phyloP scores from a whole-genome alignment of 2,888 invertebrate genomes.

The Drosophila vallismaia region DNA sequence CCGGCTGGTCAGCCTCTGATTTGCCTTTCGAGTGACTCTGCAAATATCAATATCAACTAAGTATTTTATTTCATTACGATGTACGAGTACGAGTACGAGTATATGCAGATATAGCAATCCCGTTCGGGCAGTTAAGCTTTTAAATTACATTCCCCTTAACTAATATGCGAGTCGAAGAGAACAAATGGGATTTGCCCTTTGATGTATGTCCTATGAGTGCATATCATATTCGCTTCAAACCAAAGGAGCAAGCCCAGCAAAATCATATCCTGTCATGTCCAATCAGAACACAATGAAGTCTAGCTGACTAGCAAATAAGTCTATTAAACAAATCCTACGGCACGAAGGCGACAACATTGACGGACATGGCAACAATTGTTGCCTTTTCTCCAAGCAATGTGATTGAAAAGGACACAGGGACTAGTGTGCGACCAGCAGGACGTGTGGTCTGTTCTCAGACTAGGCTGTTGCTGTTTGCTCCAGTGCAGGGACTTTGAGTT shows the following conservation, averaged over 20 bases:
- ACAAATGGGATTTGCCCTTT: slow-evolving; percentile 12
- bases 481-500: neutral
- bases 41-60: slow-evolving; percentile 21
- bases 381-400: slow-evolving; percentile 28
- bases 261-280: slow-evolving; percentile 56
- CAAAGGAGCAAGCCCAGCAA: slow-evolving; percentile 28
- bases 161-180: slow-evolving; percentile 4
- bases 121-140: slow-evolving; percentile 25
- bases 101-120: slow-evolving; percentile 14
- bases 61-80: slow-evolving; percentile 7
- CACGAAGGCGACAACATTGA: slow-evolving; percentile 1
- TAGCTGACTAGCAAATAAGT: slow-evolving; percentile 43
- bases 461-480: slow-evolving; percentile 21
- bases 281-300: slow-evolving; percentile 59
- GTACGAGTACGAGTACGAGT: neutral
- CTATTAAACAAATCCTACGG: slow-evolving; percentile 54
- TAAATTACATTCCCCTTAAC: slow-evolving; percentile 32
- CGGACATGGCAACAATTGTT: slow-evolving; percentile 47
- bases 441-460: slow-evolving; percentile 22
- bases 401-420: slow-evolving; percentile 39
- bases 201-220: slow-evolving; percentile 12
- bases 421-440: slow-evolving; percentile 9
- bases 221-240: slow-evolving; percentile 8
- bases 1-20: slow-evolving; percentile 20
- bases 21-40: slow-evolving; percentile 11